Evolutionary conservation across 2,113 vertebrate genomes (phyloP).

Genomic region (Chaetops frenatus): DNA sequence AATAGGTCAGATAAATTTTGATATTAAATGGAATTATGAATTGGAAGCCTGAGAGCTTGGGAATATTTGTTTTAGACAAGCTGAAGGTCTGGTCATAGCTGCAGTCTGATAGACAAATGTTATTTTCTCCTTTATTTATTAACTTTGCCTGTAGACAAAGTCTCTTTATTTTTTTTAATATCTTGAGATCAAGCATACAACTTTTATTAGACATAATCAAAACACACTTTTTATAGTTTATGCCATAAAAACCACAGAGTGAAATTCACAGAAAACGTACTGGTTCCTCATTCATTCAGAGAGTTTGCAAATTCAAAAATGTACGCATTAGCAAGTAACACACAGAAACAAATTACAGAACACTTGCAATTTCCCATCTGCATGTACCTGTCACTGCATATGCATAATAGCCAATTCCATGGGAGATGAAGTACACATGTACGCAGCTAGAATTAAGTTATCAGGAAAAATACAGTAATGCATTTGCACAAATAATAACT

Average conservation of each 20-base stretch:
- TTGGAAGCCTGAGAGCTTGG: not conserved
- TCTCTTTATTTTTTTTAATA: not conserved
- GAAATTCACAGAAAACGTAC: not conserved
- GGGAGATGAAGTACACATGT: not conserved
- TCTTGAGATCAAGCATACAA: not conserved
- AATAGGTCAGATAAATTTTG: not conserved
- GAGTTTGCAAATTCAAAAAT: not conserved
- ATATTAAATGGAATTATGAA: not conserved
- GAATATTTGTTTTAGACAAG: not conserved
- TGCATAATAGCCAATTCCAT: not conserved
- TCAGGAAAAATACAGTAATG: not conserved
- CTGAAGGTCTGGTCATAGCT: not conserved
- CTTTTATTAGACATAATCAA: not conserved
- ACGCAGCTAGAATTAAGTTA: not conserved
- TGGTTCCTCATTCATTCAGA: not conserved
- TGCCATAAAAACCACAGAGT: accelerated
- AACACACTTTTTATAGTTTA: not conserved
- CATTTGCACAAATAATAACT: not conserved
- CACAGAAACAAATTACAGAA: not conserved
- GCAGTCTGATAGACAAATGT: not conserved
- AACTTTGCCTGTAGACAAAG: not conserved
- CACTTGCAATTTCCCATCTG: not conserved
- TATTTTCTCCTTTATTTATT: not conserved
- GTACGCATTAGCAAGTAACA: not conserved
- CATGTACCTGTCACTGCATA: not conserved